Conservation (phyloP, 2,888 invertebrate species). For the Brenthis hecate region DNA sequence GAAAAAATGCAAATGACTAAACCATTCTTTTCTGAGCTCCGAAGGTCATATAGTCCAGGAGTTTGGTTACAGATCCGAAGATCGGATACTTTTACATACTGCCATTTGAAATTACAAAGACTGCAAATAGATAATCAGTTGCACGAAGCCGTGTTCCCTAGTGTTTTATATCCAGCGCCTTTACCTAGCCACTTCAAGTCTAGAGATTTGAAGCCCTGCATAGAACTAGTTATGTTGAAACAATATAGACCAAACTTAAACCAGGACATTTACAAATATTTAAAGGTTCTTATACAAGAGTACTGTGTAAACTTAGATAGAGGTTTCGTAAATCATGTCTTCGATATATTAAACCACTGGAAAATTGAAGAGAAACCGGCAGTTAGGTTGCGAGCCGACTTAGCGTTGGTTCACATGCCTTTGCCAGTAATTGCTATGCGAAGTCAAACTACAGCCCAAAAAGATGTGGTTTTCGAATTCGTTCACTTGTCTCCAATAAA, state of each 20-base stretch:
- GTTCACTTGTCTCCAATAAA: slow-evolving; percentile 83
- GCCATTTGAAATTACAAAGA: slow-evolving; percentile 86
- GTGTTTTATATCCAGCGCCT: slow-evolving; percentile 85
- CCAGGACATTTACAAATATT: slow-evolving; percentile 83
- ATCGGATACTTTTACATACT: slow-evolving; percentile 85
- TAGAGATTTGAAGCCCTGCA: slow-evolving; percentile 78
- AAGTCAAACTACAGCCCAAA: slow-evolving; percentile 62
- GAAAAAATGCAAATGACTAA: slow-evolving; percentile 93
- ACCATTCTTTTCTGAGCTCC: slow-evolving; percentile 90
- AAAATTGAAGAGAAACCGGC: slow-evolving; percentile 82
- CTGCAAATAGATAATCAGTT: slow-evolving; percentile 90
- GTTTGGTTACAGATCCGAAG: slow-evolving; percentile 88
- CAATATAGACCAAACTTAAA: slow-evolving; percentile 73
- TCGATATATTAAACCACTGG: slow-evolving; percentile 84
- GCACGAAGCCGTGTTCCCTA: slow-evolving; percentile 86
- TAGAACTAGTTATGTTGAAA: slow-evolving; percentile 82
- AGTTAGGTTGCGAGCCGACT: slow-evolving; percentile 79
- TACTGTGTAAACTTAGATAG: slow-evolving; percentile 87
- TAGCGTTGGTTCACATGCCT: slow-evolving; percentile 83
- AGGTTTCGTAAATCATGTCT: slow-evolving; percentile 84
- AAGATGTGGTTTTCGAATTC: slow-evolving; percentile 78
- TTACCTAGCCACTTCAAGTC: slow-evolving; percentile 68
- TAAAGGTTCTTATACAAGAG: slow-evolving; percentile 85
- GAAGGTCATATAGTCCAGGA: slow-evolving; percentile 88
- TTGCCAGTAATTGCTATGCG: slow-evolving; percentile 74